A percentile compares a stretch with the other conserved stretches of the same genome.
These are phyloP conservation scores for Uloborus diversus DNA, from an alignment of 1,140 invertebrate species.

Conservation along the genomic window DNA sequence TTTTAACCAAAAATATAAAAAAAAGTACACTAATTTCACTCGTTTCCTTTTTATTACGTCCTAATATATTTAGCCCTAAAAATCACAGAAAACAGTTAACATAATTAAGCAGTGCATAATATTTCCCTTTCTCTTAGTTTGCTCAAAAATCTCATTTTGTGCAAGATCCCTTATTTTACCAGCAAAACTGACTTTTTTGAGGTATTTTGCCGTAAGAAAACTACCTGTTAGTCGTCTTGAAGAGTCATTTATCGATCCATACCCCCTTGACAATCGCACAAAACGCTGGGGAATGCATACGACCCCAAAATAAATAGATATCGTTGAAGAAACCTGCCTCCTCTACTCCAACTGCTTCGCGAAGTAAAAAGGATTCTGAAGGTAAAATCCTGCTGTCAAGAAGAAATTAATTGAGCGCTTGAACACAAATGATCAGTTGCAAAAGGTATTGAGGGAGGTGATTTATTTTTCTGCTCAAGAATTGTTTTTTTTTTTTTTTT, in stretches of 20 bases:
- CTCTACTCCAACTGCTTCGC: neutral
- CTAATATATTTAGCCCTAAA: no score
- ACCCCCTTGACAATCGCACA: conserved; percentile 49
- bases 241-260: conserved; percentile 51
- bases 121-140: no score
- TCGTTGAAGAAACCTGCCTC: conserved; percentile 8
- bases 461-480: conserved; percentile 31
- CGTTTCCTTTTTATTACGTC: no score
- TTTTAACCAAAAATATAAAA: no score
- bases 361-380: conserved; percentile 21
- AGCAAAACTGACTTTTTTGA: conserved; percentile 25
- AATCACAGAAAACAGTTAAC: no score
- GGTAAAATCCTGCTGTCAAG: conserved; percentile 43
- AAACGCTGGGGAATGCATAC: conserved; percentile 26
- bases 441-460: conserved; percentile 28
- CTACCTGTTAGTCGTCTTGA: conserved; percentile 51
- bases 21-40: no score
- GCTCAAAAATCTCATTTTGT: neutral
- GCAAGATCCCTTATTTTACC: neutral
- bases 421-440: conserved; percentile 54
- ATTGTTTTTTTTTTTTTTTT: no score
- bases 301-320: conserved; percentile 51
- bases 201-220: conserved; percentile 41
- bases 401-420: conserved; percentile 53
- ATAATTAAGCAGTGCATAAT: no score